These are phyloP conservation scores for Melanerpes aurifrons DNA, from an alignment of 2,113 vertebrate genomes.

Conservation along the genomic window DNA sequence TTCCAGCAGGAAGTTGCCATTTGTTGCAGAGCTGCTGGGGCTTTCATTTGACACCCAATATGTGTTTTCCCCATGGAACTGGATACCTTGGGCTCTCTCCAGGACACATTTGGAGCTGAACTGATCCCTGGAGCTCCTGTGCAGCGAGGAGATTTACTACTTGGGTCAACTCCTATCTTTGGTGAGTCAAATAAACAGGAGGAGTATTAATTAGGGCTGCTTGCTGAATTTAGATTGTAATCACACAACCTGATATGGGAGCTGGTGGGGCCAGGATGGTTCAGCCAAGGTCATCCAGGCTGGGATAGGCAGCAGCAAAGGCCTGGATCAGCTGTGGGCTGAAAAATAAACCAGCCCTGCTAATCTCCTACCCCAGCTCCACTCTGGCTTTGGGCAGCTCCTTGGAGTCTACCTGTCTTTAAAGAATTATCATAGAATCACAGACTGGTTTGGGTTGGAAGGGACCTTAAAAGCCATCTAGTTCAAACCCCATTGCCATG, in stretches of 20 bases:
- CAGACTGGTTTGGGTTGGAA: too few relatives aligned
- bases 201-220: slow-evolving; percentile 26
- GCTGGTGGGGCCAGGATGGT: slow-evolving; percentile 7
- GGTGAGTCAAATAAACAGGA: slow-evolving; percentile 41
- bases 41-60: slow-evolving; percentile 62
- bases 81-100: slow-evolving; percentile 54
- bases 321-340: not conserved
- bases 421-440: too few relatives aligned
- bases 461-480: too few relatives aligned
- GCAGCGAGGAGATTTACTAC: slow-evolving; percentile 49
- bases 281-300: not conserved
- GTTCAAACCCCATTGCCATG: too few relatives aligned
- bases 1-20: slow-evolving; percentile 64
- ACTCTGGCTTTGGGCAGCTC: not conserved
- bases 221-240: slow-evolving; percentile 55
- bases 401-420: not conserved
- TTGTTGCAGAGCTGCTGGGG: slow-evolving; percentile 39
- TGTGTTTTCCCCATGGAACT: slow-evolving; percentile 64
- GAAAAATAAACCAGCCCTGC: slow-evolving; percentile 1
- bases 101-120: slow-evolving; percentile 57
- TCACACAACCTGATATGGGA: slow-evolving; percentile 14
- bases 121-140: slow-evolving; percentile 49
- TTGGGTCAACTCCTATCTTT: not conserved
- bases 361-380: not conserved
- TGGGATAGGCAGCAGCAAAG: not conserved